These are phyloP conservation scores for Pyralis farinalis DNA, from an alignment of 2,888 invertebrate species.

Conservation along the genomic window DNA sequence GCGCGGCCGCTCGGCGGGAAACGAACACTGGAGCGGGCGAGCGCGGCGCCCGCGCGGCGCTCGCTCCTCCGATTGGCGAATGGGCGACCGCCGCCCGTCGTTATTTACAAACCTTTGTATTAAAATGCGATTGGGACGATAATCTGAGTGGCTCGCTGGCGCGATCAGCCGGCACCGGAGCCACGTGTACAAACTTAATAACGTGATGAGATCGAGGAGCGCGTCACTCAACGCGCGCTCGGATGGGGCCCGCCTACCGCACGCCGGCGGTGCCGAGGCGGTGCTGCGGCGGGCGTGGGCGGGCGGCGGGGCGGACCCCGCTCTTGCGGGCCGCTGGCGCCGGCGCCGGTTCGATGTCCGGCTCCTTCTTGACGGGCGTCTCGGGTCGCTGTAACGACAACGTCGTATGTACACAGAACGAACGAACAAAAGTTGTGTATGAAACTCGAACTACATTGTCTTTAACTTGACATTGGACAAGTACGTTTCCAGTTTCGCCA, in stretches of 20 bases:
- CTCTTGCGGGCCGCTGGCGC: conserved; percentile 50
- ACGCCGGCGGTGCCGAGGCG: conserved; percentile 54
- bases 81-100: too few species aligned
- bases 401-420: too few species aligned
- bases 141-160: too few species aligned
- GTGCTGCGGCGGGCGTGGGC: conserved; percentile 42
- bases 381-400: conserved; percentile 34
- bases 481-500: too few species aligned
- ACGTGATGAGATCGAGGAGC: conserved; percentile 42
- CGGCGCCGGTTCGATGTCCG: conserved; percentile 39
- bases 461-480: too few species aligned
- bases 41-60: background rate
- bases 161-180: conserved; percentile 18
- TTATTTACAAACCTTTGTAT: too few species aligned
- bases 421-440: too few species aligned
- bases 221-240: too few species aligned
- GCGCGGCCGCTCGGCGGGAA: background rate
- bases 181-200: conserved; percentile 38
- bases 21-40: background rate
- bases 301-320: conserved; percentile 22
- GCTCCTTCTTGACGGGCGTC: conserved; percentile 43
- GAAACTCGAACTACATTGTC: too few species aligned
- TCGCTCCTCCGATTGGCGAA: background rate
- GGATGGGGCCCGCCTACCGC: conserved; percentile 42
- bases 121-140: too few species aligned